These are phyloP conservation scores for Ataeniobius toweri DNA, from an alignment of 2,797 vertebrate genomes.

Conservation along the genomic window DNA sequence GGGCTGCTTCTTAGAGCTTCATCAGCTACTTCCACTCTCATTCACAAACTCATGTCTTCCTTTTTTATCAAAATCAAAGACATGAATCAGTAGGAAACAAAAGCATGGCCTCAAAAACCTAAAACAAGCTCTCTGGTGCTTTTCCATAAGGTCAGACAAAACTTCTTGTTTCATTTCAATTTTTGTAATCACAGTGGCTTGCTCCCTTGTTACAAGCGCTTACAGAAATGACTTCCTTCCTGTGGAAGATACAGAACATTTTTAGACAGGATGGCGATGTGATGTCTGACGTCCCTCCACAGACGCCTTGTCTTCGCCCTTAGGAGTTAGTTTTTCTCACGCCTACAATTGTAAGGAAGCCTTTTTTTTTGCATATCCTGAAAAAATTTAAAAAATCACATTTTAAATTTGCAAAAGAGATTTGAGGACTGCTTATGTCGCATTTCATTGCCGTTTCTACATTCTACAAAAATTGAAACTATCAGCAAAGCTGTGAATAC, in stretches of 20 bases:
- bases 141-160: conserved; percentile 41
- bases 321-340: conserved; percentile 46
- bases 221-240: conserved; percentile 84
- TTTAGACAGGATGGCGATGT: conserved; percentile 78
- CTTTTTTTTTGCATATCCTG: conserved; percentile 3
- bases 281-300: conserved; percentile 61
- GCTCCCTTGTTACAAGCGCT: conserved; percentile 70
- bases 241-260: conserved; percentile 72
- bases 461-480: conserved; percentile 22
- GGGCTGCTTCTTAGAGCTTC: conserved; percentile 47
- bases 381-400: not conserved
- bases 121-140: conserved; percentile 68
- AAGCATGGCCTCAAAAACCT: conserved; percentile 76
- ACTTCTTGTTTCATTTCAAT: conserved; percentile 61
- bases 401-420: conserved; percentile 3
- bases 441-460: not conserved
- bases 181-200: conserved; percentile 55
- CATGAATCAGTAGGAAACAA: conserved; percentile 11
- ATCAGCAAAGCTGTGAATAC: conserved; percentile 13
- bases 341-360: conserved; percentile 4
- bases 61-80: conserved; percentile 45
- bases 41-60: conserved; percentile 56
- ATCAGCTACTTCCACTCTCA: conserved; percentile 40
- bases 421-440: conserved; percentile 12
- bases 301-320: conserved; percentile 30